phyloP scores from a whole-genome alignment of 2,888 invertebrate genomes.

The Dinocampus coccinellae region DNA sequence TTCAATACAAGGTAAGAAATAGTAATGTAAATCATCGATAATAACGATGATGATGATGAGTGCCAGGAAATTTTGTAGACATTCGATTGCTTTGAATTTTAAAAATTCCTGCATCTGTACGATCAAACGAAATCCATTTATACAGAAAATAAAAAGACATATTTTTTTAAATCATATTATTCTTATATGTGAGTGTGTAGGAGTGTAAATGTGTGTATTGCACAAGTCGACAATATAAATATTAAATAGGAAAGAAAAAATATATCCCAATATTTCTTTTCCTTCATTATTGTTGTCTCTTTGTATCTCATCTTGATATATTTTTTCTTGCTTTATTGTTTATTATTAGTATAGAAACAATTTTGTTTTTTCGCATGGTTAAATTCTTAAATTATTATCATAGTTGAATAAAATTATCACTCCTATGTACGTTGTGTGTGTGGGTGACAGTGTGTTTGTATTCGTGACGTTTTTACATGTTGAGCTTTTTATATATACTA shows the following conservation, averaged over 20 bases:
- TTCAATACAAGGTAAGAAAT: slow-evolving; percentile 97
- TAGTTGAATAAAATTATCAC: too few species aligned
- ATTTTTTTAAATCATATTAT: not conserved
- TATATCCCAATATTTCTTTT: not conserved
- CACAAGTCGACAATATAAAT: too few species aligned
- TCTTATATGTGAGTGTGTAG: not conserved
- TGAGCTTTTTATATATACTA: slow-evolving; percentile 65
- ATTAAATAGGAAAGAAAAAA: not conserved
- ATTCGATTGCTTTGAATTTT: not conserved
- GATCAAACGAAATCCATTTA: not conserved
- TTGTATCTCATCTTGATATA: slow-evolving; percentile 33
- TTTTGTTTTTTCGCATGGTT: slow-evolving; percentile 66
- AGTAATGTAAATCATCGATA: slow-evolving; percentile 42
- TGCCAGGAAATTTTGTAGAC: slow-evolving; percentile 22
- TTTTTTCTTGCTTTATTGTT: slow-evolving; percentile 33
- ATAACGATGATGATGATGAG: slow-evolving; percentile 39
- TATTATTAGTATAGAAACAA: slow-evolving; percentile 25
- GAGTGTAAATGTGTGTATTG: too few species aligned
- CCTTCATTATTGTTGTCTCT: slow-evolving; percentile 2
- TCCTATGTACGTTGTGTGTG: slow-evolving; percentile 59
- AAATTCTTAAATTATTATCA: slow-evolving; percentile 63
- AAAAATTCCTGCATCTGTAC: slow-evolving; percentile 5
- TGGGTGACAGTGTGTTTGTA: not conserved
- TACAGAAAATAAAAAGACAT: too few species aligned
- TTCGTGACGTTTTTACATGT: slow-evolving; percentile 78